These are phyloP conservation scores for Horisme vitalbata DNA, from an alignment of 2,888 invertebrate genomes.

Conservation along the genomic window DNA sequence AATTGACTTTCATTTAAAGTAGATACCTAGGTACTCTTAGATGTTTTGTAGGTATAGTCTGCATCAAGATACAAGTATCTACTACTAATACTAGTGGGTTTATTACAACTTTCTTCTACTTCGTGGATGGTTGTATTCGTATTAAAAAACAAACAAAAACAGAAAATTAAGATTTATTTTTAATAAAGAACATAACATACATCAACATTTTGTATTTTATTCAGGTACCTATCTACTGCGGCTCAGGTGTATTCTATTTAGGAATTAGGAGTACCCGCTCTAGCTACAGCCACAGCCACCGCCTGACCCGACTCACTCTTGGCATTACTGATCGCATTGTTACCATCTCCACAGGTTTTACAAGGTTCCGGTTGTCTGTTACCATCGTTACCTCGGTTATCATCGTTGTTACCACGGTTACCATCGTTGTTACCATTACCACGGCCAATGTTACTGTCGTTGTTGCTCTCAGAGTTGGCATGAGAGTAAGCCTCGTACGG, in stretches of 20 bases:
- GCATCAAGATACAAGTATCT: too few relatives aligned
- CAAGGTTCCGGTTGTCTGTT: constrained; percentile 17
- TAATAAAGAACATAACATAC: background rate
- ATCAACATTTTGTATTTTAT: too few relatives aligned
- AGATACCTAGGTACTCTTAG: too few relatives aligned
- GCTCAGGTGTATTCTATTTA: too few relatives aligned
- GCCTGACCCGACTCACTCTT: constrained; percentile 47
- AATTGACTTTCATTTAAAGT: too few relatives aligned
- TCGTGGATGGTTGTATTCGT: too few relatives aligned
- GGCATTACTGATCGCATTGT: constrained; percentile 49
- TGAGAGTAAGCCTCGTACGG: constrained; percentile 21
- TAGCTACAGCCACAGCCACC: constrained; percentile 45
- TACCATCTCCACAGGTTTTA: constrained; percentile 25
- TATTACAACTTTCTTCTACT: too few relatives aligned
- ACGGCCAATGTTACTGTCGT: background rate
- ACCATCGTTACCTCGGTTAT: background rate
- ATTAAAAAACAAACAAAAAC: too few relatives aligned
- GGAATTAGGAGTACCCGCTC: constrained; percentile 14
- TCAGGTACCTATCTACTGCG: too few relatives aligned
- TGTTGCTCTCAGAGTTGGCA: constrained; percentile 15
- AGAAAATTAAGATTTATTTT: background rate
- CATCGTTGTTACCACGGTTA: background rate
- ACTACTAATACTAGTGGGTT: too few relatives aligned
- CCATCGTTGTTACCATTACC: background rate
- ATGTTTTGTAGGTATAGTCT: too few relatives aligned